Conservation (phyloP, 2,797 vertebrate genomes). For the Glossophaga mutica region DNA sequence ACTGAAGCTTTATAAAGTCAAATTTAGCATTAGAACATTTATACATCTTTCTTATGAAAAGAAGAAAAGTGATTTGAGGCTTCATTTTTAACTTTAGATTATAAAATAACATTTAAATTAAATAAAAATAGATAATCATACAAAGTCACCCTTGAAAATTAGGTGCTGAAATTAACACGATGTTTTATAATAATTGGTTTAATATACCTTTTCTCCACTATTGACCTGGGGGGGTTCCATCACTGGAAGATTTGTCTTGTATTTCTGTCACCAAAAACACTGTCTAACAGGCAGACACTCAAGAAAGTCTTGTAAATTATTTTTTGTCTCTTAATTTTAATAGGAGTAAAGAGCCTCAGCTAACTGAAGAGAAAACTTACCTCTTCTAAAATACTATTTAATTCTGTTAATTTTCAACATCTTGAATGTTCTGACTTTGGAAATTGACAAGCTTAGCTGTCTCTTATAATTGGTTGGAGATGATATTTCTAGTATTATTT, state of each 20-base stretch:
- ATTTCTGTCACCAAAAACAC: constrained; percentile 3
- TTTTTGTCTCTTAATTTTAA: constrained; percentile 48
- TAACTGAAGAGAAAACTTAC: neutral
- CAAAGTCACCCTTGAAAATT: constrained; percentile 26
- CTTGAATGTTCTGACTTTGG: neutral
- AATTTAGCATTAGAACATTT: constrained; percentile 50
- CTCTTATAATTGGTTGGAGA: neutral
- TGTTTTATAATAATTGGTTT: neutral
- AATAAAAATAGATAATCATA: constrained; percentile 2
- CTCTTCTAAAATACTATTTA: constrained; percentile 1
- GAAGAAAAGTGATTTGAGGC: neutral
- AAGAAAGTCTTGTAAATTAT: constrained; percentile 45
- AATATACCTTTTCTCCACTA: neutral
- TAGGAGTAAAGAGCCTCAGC: constrained; percentile 8
- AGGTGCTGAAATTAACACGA: neutral
- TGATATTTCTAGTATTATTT: neutral
- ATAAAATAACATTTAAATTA: constrained; percentile 31
- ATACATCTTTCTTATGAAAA: neutral
- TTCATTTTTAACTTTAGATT: neutral
- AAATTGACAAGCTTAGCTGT: neutral
- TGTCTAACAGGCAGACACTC: neutral
- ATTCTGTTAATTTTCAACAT: neutral
- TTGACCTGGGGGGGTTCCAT: neutral
- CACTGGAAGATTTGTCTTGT: neutral
- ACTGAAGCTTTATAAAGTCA: constrained; percentile 70